These are phyloP conservation scores for Drosophila tripunctata DNA, from an alignment of 2,888 invertebrate genomes.

Conservation along the genomic window DNA sequence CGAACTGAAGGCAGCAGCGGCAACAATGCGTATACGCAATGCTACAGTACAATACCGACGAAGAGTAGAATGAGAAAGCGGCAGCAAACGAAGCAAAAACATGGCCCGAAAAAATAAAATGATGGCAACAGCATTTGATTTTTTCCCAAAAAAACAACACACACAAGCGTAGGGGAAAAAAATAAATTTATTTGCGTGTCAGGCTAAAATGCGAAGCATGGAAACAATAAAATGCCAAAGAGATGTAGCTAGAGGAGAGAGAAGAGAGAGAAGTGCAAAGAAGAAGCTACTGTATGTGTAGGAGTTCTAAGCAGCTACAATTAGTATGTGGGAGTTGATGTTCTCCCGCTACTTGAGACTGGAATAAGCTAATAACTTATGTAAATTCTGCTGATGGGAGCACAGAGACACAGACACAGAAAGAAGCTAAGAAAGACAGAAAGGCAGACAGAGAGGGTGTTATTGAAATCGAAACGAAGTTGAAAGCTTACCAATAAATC, in stretches of 20 bases:
- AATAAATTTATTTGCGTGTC: conserved; percentile 70
- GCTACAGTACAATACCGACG: conserved; percentile 5
- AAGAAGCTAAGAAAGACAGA: background rate
- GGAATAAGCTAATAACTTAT: conserved; percentile 53
- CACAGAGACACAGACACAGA: background rate
- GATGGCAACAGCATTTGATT: conserved; percentile 31
- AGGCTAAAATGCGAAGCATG: conserved; percentile 59
- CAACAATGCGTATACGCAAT: conserved; percentile 59
- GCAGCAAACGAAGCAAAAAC: background rate
- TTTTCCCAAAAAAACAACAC: conserved; percentile 12
- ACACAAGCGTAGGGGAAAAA: conserved; percentile 12
- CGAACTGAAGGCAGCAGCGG: conserved; percentile 38
- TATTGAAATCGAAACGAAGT: background rate
- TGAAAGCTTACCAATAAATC: conserved; percentile 39
- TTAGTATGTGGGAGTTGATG: conserved; percentile 48
- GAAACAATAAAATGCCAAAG: conserved; percentile 56
- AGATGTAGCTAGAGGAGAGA: conserved; percentile 7
- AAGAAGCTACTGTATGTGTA: background rate
- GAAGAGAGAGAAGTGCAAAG: background rate
- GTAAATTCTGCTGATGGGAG: conserved; percentile 32
- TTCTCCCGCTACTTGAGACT: conserved; percentile 17
- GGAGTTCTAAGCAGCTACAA: conserved; percentile 56
- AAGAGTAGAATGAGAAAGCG: too few relatives aligned
- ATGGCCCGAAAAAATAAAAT: background rate
- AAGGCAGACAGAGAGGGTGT: background rate